Base-by-base conservation (phyloP, 1,140 invertebrate genomes). In the Fopius arisanus region DNA sequence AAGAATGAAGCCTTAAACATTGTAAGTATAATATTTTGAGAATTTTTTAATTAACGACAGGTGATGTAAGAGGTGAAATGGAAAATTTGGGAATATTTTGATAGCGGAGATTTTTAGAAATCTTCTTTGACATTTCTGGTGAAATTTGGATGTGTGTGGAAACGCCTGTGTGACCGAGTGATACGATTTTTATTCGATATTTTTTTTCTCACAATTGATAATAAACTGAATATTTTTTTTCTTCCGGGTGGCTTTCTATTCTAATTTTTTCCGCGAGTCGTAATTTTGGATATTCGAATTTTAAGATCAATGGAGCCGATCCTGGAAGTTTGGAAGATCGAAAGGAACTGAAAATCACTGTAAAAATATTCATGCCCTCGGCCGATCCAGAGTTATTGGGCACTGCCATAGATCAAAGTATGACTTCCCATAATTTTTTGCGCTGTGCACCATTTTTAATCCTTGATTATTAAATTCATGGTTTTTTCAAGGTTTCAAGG, bases 261-360 rank as follows among this genome's bases (percentile, higher is more conserved):
- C n/a, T n/a, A n/a, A n/a, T n/a, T n/a, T n/a, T n/a, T n/a, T n/a
- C n/a, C n/a, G n/a, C n/a, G n/a, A n/a, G n/a, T 12, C 19, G 14
- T 12, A 21, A 65, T 37, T 54, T n/a, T n/a, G n/a, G n/a, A n/a
- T 71, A 48, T 62, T 75, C 76, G 77, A 4, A 33, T 67, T 70
- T 66, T 28, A 29, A 87, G 84, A 77, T 78, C 67, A 82, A 79
- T 76, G 77, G 79, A 67, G 70, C 76, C 43, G 74, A 79, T 66
- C 75, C 83, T 73, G 72, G 66, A n/a, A 74, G 70, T 65, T 72
- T 81, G 2, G 77, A 85, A n/a, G 86, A 89, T 29, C 86, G 89
- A 73, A 89, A 88, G 74, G 90, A 91, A 28, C 80, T 91, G 6
- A 91, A 92, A 83, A 81, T 92, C 9, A 91, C 84, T 51, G 88